Percentiles rank a stretch among this genome's conserved stretches.
These are phyloP conservation scores for Cydia pomonella DNA, from an alignment of 1,140 invertebrate genomes.

Conservation along the genomic window DNA sequence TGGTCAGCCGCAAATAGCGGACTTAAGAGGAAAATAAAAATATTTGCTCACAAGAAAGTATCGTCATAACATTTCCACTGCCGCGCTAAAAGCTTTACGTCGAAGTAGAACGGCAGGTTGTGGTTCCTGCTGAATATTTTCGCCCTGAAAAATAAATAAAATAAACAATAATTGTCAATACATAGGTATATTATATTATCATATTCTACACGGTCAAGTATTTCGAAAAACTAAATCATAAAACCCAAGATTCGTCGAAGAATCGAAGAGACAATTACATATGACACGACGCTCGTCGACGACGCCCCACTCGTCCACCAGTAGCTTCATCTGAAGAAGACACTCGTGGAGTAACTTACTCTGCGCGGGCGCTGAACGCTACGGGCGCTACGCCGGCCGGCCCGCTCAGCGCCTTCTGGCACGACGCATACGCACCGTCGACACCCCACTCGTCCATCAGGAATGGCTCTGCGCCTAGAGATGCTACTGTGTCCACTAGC, in stretches of 20 bases:
- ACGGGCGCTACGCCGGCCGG: constrained; percentile 92
- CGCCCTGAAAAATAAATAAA: constrained; percentile 46
- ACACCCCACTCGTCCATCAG: constrained; percentile 90
- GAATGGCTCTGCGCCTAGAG: constrained; percentile 89
- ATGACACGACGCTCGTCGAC: too few relatives aligned
- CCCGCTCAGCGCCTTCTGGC: constrained; percentile 92
- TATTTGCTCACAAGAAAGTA: constrained; percentile 54
- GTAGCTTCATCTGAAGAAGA: too few relatives aligned
- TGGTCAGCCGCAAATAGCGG: too few relatives aligned
- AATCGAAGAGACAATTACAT: too few relatives aligned
- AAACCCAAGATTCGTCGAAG: too few relatives aligned
- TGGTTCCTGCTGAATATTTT: constrained; percentile 65
- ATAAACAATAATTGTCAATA: not conserved
- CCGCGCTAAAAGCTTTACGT: constrained; percentile 59
- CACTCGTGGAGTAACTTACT: constrained; percentile 80
- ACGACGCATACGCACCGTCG: constrained; percentile 91
- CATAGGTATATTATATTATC: too few relatives aligned
- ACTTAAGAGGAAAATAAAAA: constrained; percentile 34
- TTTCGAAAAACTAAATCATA: too few relatives aligned
- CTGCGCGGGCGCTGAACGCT: constrained; percentile 90
- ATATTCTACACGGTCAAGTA: too few relatives aligned
- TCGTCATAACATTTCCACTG: constrained; percentile 73
- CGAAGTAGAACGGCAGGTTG: constrained; percentile 69
- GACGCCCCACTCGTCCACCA: too few relatives aligned
- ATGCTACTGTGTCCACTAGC: constrained; percentile 92